Percentiles rank a stretch among this genome's conserved stretches.
Conservation (phyloP, 2,797 vertebrate species). For the Alca torda region DNA sequence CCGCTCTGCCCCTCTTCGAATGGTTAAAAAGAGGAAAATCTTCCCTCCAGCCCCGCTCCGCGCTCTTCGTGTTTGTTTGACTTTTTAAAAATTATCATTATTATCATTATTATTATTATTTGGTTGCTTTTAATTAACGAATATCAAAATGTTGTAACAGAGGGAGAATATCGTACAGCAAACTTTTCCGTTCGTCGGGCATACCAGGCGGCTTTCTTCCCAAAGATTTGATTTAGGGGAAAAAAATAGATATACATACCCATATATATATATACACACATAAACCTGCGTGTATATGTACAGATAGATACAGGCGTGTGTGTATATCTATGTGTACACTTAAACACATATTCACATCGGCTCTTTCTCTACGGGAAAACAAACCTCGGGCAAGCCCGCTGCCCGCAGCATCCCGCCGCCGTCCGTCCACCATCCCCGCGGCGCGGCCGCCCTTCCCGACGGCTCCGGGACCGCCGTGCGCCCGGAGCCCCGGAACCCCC, state of each 20-base stretch:
- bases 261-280: accelerated
- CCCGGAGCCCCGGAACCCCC: not conserved
- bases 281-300: accelerated
- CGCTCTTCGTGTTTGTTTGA: no score
- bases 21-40: not conserved
- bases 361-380: not conserved
- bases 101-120: no score
- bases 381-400: not conserved
- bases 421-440: not conserved
- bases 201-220: not conserved
- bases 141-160: not conserved
- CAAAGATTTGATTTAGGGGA: not conserved
- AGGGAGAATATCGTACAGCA: not conserved
- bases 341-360: not conserved
- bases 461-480: not conserved
- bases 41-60: not conserved
- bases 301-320: not conserved
- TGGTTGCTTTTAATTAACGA: not conserved
- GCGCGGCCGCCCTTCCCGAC: not conserved
- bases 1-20: not conserved
- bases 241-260: not conserved
- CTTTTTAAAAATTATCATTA: not conserved
- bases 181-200: not conserved
- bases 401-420: not conserved
- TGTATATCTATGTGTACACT: accelerated